phyloP scores from a whole-genome alignment of 2,888 invertebrate genomes.

The Cephus spinipes region DNA sequence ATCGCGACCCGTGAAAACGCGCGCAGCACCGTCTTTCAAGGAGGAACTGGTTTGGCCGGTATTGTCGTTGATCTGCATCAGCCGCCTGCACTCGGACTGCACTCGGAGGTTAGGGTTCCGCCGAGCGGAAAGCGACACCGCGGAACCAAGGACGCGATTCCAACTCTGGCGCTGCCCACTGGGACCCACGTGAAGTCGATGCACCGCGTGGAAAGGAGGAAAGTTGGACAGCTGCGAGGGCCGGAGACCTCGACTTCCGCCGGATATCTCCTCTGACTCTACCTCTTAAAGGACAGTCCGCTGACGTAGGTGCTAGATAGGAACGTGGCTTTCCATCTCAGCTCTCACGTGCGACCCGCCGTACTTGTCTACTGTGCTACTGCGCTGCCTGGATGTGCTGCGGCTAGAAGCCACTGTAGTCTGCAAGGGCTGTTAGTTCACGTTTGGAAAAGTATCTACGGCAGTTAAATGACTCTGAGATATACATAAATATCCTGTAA shows the following conservation, averaged over 20 bases:
- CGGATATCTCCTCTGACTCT: not conserved
- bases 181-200: not conserved
- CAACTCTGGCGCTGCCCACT: not conserved
- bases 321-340: not conserved
- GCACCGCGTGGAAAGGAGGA: not conserved
- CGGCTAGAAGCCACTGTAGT: too few species aligned
- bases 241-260: not conserved
- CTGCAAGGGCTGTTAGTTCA: too few species aligned
- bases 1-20: too few species aligned
- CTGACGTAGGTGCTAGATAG: not conserved
- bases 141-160: not conserved
- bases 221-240: not conserved
- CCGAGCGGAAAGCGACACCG: not conserved
- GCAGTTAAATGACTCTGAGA: too few species aligned
- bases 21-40: too few species aligned
- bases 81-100: not conserved
- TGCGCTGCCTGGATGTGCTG: too few species aligned
- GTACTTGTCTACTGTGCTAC: too few species aligned
- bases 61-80: not conserved
- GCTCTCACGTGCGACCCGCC: not conserved
- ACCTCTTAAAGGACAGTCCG: not conserved
- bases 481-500: too few species aligned
- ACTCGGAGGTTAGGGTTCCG: not conserved
- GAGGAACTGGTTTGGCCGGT: not conserved
- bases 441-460: too few species aligned